Conservation (phyloP, 2,888 invertebrate genomes). For the Xanthorhoe designata region DNA sequence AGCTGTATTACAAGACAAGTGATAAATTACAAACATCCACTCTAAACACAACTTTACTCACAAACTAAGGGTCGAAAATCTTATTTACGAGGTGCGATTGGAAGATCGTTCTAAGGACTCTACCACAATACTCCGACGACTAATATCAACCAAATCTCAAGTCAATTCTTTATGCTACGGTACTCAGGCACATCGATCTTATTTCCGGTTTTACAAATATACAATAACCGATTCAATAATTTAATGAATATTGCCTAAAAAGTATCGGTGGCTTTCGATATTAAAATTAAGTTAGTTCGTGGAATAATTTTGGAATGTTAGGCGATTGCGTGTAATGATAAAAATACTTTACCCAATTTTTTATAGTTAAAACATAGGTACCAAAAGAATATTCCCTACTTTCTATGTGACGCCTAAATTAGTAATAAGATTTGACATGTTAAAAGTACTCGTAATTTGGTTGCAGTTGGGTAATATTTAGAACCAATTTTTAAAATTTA, state of each 20-base stretch:
- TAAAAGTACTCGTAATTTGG: slow-evolving; percentile 39
- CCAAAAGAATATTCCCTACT: slow-evolving; percentile 44
- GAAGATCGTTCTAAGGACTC: slow-evolving; percentile 73
- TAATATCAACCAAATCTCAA: slow-evolving; percentile 53
- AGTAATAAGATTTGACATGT: slow-evolving; percentile 68
- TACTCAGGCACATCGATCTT: slow-evolving; percentile 56
- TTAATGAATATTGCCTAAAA: slow-evolving; percentile 51
- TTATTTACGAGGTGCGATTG: slow-evolving; percentile 67
- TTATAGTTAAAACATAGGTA: slow-evolving; percentile 18
- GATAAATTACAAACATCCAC: slow-evolving; percentile 55
- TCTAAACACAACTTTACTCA: slow-evolving; percentile 43
- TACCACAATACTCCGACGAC: slow-evolving; percentile 67
- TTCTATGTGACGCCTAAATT: slow-evolving; percentile 57
- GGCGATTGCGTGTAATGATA: slow-evolving; percentile 51
- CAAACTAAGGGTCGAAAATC: slow-evolving; percentile 59
- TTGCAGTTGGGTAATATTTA: not conserved
- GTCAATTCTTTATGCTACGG: slow-evolving; percentile 64
- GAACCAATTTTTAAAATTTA: not conserved
- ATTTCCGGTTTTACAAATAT: slow-evolving; percentile 40
- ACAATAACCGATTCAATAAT: slow-evolving; percentile 39
- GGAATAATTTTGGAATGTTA: slow-evolving; percentile 68
- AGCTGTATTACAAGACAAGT: slow-evolving; percentile 45
- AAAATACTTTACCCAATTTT: slow-evolving; percentile 12
- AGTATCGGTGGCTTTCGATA: slow-evolving; percentile 65
- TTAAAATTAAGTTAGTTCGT: slow-evolving; percentile 47